Percentiles rank a stretch among this genome's conserved stretches.
phyloP scores from a whole-genome alignment of 2,888 invertebrate species.

The Cistogaster globosa region DNA sequence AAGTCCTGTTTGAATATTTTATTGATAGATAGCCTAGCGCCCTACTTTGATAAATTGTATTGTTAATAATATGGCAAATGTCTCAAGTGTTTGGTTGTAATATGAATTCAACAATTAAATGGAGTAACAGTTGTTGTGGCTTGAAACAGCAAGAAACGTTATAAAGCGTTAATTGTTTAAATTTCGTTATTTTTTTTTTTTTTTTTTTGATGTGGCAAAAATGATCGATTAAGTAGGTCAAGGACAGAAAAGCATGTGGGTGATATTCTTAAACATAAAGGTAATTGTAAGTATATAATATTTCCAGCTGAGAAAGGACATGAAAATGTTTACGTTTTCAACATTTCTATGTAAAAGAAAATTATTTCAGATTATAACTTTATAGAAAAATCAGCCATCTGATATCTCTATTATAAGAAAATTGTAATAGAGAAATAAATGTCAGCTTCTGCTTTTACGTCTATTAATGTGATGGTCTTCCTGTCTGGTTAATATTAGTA shows the following conservation, averaged over 20 bases:
- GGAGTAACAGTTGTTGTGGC: conserved; percentile 47
- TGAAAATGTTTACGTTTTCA: too few relatives aligned
- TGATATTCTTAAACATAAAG: not conserved
- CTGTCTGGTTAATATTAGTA: too few relatives aligned
- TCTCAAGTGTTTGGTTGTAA: not conserved
- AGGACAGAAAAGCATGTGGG: conserved; percentile 33
- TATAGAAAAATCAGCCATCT: too few relatives aligned
- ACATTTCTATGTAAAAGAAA: too few relatives aligned
- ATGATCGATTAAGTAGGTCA: conserved; percentile 38
- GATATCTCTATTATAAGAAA: too few relatives aligned
- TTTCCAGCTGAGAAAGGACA: too few relatives aligned
- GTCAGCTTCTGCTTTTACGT: too few relatives aligned
- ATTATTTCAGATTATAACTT: too few relatives aligned
- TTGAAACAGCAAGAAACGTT: conserved; percentile 13
- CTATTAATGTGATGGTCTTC: too few relatives aligned
- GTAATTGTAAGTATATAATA: too few relatives aligned
- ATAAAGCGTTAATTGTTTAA: conserved; percentile 33
- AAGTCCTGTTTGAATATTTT: conserved; percentile 44
- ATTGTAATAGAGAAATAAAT: too few relatives aligned
- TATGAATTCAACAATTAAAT: conserved; percentile 27
- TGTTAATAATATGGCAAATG: conserved; percentile 30
- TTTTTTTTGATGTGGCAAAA: not conserved
- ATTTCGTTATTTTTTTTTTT: conserved; percentile 4
- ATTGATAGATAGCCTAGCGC: conserved; percentile 73
- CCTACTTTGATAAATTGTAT: conserved; percentile 72